These are phyloP conservation scores for Drosophila dunni DNA, from an alignment of 1,140 invertebrate species.

Conservation along the genomic window DNA sequence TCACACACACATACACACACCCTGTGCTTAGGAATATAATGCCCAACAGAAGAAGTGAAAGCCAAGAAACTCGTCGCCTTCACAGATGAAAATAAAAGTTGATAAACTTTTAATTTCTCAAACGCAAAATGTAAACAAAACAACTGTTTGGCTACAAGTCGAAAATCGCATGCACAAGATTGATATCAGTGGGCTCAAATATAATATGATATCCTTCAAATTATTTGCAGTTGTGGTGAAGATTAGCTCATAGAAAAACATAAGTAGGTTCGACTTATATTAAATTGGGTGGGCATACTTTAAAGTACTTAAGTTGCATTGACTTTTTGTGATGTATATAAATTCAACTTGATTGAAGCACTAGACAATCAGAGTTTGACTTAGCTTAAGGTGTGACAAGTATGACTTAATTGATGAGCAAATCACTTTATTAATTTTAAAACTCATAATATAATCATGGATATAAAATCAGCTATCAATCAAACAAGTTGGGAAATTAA, in stretches of 20 bases:
- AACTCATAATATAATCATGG: too few species aligned
- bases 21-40: constrained; percentile 8
- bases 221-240: too few species aligned
- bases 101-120: constrained; percentile 40
- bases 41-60: constrained; percentile 22
- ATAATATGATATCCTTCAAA: neutral
- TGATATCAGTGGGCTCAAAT: neutral
- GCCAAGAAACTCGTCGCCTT: neutral
- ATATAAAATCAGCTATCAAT: neutral
- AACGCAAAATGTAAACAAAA: constrained; percentile 20
- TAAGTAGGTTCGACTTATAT: too few species aligned
- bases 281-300: too few species aligned
- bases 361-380: too few species aligned
- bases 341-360: too few species aligned
- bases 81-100: constrained; percentile 15
- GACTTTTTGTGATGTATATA: too few species aligned
- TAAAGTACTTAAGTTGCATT: too few species aligned
- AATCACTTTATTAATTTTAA: too few species aligned
- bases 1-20: neutral
- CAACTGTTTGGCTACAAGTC: constrained; percentile 9
- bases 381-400: too few species aligned
- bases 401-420: too few species aligned
- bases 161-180: neutral
- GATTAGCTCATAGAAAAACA: too few species aligned
- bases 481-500: neutral